phyloP scores from a whole-genome alignment of 2,797 vertebrate species.

The Rhynchonycteris naso region DNA sequence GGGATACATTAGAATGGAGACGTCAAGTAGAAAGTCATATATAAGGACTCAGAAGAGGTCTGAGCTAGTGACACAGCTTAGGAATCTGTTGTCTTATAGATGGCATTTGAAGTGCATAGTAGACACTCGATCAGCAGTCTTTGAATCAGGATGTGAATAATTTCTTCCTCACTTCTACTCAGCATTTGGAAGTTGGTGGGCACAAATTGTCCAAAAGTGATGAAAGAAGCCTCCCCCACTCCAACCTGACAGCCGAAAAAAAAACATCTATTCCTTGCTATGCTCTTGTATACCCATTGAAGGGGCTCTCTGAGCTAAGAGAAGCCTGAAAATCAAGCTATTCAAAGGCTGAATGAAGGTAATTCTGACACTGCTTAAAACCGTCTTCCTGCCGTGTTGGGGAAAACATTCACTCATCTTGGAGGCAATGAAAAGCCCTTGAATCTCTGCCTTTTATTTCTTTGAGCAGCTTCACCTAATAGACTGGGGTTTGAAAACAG shows the following conservation, averaged over 20 bases:
- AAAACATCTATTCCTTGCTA: neutral
- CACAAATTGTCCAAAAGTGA: slow-evolving; percentile 5
- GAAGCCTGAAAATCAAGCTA: slow-evolving; percentile 7
- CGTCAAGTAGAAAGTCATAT: neutral
- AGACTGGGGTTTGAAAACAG: slow-evolving; percentile 40
- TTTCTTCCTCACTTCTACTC: neutral
- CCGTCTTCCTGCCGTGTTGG: neutral
- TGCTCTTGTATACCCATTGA: neutral
- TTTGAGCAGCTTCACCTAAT: slow-evolving; percentile 47
- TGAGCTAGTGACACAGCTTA: neutral
- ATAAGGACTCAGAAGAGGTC: neutral
- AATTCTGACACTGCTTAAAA: neutral
- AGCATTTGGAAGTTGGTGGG: neutral
- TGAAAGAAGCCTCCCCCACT: neutral
- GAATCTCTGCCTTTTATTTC: slow-evolving; percentile 52
- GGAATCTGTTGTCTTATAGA: neutral
- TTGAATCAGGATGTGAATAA: slow-evolving; percentile 29
- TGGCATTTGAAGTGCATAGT: neutral
- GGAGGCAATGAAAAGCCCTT: slow-evolving; percentile 48
- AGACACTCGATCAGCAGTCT: slow-evolving; percentile 24
- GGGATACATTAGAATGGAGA: neutral
- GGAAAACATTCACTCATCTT: slow-evolving; percentile 31
- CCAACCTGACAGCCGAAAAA: neutral
- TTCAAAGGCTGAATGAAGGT: slow-evolving; percentile 55
- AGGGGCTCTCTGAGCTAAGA: slow-evolving; percentile 42